Percentiles rank a stretch among this genome's conserved stretches.
Evolutionary conservation across 92 coral and sea anemone species (phyloP).

Genomic region (Paragorgia papillata): DNA sequence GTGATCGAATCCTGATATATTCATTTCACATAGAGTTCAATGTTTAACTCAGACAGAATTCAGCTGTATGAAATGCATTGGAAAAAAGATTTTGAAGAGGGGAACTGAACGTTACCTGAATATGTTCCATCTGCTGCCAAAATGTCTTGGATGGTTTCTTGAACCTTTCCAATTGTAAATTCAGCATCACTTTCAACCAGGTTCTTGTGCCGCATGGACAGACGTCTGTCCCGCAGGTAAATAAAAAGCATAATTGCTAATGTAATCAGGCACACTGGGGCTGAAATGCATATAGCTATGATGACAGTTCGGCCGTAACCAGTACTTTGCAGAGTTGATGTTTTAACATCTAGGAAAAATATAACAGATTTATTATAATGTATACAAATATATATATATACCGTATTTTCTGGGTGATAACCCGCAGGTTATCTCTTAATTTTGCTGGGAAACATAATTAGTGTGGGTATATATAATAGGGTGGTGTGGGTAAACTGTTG

Average conservation of each 20-base stretch:
- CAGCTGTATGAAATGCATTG: no score
- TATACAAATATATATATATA: no score
- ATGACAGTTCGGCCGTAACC: conserved; percentile 34
- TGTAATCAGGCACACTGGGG: conserved; percentile 36
- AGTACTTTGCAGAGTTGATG: neutral
- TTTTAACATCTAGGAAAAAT: neutral
- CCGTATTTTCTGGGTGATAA: no score
- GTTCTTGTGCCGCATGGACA: conserved; percentile 10
- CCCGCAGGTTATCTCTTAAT: no score
- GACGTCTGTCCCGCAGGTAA: conserved; percentile 9
- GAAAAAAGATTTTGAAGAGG: no score
- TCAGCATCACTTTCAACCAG: conserved; percentile 37
- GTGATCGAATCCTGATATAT: no score
- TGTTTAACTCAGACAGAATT: no score
- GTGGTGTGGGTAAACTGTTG: no score
- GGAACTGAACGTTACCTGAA: conserved; percentile 36
- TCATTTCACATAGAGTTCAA: no score
- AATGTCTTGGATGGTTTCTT: conserved; percentile 32
- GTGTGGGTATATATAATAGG: no score
- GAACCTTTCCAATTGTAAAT: conserved; percentile 13
- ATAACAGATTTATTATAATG: no score
- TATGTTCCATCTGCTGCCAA: conserved; percentile 20
- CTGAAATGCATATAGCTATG: conserved; percentile 33
- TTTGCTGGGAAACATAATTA: no score
- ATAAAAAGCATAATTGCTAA: conserved; percentile 22